Conservation (phyloP, 2,888 invertebrate species). For the Ephialtes manifestator region DNA sequence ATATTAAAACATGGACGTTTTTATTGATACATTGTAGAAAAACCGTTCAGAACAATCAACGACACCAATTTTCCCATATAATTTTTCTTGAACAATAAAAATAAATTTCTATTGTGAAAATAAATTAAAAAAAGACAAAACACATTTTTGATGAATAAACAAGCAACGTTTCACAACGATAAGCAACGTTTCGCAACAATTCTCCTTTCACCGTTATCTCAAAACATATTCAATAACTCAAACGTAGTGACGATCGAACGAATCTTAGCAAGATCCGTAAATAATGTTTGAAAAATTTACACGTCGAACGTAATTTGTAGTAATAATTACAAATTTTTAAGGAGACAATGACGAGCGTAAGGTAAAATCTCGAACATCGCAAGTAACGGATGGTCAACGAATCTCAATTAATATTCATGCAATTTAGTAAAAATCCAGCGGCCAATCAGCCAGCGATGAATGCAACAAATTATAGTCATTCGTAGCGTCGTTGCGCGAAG, state of each 20-base stretch:
- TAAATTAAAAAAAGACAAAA: background rate
- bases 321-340: background rate
- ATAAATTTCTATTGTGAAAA: background rate
- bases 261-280: background rate
- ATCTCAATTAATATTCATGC: slow-evolving; percentile 63
- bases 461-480: slow-evolving; percentile 54
- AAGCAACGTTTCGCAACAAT: background rate
- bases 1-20: too few species aligned
- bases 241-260: background rate
- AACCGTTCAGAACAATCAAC: too few species aligned
- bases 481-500: slow-evolving; percentile 25
- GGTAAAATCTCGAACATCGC: background rate
- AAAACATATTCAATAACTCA: background rate
- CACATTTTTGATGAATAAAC: background rate
- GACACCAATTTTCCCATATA: background rate
- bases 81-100: background rate
- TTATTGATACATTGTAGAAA: too few species aligned
- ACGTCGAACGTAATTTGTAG: background rate
- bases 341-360: background rate
- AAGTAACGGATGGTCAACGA: slow-evolving; percentile 26
- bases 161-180: background rate
- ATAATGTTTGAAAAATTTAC: background rate
- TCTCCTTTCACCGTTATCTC: background rate
- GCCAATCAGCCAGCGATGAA: slow-evolving; percentile 54
- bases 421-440: slow-evolving; percentile 45